These are phyloP conservation scores for Muntiacus muntjak DNA, from an alignment of 2,113 vertebrate species.

Conservation along the genomic window DNA sequence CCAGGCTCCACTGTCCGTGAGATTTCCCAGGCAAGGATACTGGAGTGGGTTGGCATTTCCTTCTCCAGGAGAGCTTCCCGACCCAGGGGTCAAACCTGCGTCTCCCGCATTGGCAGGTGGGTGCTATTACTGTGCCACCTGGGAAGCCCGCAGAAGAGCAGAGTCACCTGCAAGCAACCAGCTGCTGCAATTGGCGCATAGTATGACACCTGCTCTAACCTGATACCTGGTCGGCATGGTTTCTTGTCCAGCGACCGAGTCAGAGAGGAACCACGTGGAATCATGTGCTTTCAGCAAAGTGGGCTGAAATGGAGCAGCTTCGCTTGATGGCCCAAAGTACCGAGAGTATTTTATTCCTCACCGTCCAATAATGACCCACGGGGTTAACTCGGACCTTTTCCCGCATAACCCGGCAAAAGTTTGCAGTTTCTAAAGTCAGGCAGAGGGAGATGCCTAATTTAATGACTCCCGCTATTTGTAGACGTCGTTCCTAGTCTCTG, in stretches of 20 bases:
- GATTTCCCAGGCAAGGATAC: not conserved
- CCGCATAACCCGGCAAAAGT: no score
- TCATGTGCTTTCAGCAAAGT: fast-evolving
- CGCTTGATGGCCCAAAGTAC: fast-evolving
- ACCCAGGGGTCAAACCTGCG: not conserved
- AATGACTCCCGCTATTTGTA: not conserved
- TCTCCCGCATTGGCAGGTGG: not conserved
- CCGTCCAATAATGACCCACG: fast-evolving
- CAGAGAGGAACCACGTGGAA: not conserved
- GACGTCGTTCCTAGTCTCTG: not conserved
- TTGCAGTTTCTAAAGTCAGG: not conserved
- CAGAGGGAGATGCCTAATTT: not conserved
- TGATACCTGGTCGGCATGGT: fast-evolving
- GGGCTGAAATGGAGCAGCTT: no score
- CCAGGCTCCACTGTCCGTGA: not conserved
- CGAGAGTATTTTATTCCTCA: not conserved
- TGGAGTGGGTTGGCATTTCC: not conserved
- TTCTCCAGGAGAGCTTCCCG: not conserved
- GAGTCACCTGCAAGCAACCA: not conserved
- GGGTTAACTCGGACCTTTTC: fast-evolving
- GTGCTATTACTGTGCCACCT: not conserved
- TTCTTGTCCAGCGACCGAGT: not conserved
- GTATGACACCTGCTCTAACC: fast-evolving
- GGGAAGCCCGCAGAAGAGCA: not conserved
- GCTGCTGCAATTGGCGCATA: not conserved